Evolutionary conservation across 2,888 invertebrate species (phyloP), one percentile per base, ranked within the genome.

Genomic region (Nephrocerus scutellatus): DNA sequence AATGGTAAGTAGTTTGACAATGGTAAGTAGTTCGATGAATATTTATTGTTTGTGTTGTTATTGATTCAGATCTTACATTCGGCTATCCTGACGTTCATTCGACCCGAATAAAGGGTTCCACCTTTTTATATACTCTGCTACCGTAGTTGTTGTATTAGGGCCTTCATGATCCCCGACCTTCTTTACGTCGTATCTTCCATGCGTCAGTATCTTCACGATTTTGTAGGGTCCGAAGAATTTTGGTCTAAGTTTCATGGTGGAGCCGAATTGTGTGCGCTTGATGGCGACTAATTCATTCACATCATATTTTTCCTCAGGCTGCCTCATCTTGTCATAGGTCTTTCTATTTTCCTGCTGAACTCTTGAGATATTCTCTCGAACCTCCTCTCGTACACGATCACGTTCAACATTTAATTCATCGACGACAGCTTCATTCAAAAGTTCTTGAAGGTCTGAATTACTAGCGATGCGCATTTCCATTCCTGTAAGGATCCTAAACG

Each of bases 371-470:
- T 28, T 36, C 6, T 29, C 20, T 10, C 14, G 28, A 6, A 12
- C 36, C n/a, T 28, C 10, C 5, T 14, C 12, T 8, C 29, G 2
- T 9, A 28, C n/a, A n/a, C 9, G 3, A 13, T 19, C 13, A 21
- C 21, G 4, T 15, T 36, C 36, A 8, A 9, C 12, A 12, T 19
- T 10, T n/a, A 28, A 6, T 5, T 26, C 34, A 9, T 30, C 14
- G 30, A 9, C 5, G 12, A 13, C 21, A 31, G 19, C 2, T 13
- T 36, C 25, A 48, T 48, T 30, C 56, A 54, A 16, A 53, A 58
- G 4, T 43, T 18, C 8, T 30, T 36, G 6, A 10, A 37, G 12
- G 24, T 37, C 24, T n/a, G n/a, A n/a, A n/a, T n/a, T n/a, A n/a
- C n/a, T n/a, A n/a, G n/a, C n/a, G n/a, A n/a, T 10, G 9, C 19